Conservation (phyloP, 2,797 vertebrate species). For the Tokudaia tokunoshimensis region DNA sequence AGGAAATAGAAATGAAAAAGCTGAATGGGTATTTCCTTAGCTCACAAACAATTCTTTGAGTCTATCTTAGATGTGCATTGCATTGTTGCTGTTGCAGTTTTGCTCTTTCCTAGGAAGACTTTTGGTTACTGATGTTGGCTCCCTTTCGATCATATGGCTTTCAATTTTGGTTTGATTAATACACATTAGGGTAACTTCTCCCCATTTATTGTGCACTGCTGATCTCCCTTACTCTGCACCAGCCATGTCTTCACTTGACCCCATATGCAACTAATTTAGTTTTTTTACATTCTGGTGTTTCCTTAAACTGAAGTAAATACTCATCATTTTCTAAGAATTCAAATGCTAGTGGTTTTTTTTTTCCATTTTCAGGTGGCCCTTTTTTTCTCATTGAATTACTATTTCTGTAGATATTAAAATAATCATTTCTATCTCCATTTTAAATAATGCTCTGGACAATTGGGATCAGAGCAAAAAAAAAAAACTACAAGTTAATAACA, state of each 20-base stretch:
- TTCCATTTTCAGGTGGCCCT: background rate
- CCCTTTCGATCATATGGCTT: background rate
- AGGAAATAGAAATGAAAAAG: background rate
- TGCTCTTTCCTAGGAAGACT: background rate
- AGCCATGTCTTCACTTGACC: background rate
- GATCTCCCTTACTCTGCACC: constrained; percentile 23
- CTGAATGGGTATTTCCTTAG: background rate
- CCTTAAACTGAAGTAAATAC: constrained; percentile 26
- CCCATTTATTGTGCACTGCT: background rate
- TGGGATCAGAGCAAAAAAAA: background rate
- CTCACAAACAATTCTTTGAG: constrained; percentile 6
- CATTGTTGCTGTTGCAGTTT: background rate
- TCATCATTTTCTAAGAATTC: constrained; percentile 29
- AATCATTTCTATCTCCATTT: background rate
- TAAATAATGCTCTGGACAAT: background rate
- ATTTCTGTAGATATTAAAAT: background rate
- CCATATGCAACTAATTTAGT: background rate
- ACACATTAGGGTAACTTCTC: background rate
- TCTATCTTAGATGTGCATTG: background rate
- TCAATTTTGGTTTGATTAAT: constrained; percentile 6
- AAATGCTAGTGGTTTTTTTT: background rate
- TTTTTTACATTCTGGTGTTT: background rate
- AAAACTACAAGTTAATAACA: background rate
- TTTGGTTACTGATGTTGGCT: background rate
- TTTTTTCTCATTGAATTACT: background rate